These are phyloP conservation scores for Crioceris asparagi DNA, from an alignment of 2,888 invertebrate genomes.

Conservation along the genomic window DNA sequence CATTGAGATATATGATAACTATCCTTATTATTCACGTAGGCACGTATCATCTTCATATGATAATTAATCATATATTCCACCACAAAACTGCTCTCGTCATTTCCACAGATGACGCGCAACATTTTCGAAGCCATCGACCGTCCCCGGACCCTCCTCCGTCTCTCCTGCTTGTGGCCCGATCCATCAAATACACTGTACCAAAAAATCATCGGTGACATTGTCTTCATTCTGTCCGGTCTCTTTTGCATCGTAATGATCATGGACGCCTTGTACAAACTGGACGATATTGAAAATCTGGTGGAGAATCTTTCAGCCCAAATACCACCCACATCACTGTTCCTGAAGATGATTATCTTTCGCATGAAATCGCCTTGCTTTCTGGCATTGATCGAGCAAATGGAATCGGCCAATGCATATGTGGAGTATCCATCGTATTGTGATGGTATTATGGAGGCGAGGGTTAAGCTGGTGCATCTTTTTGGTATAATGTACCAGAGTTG, in stretches of 20 bases:
- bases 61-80: no score
- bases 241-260: slow-evolving; percentile 2
- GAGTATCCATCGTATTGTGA: no score
- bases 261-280: slow-evolving; percentile 4
- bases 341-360: slow-evolving; percentile 7
- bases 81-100: no score
- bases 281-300: slow-evolving; percentile 4
- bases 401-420: no score
- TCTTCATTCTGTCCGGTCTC: neutral
- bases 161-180: slow-evolving; percentile 9
- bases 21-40: no score
- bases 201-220: neutral
- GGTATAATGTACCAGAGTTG: no score
- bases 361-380: neutral
- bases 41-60: no score
- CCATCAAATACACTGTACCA: neutral
- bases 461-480: no score
- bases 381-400: slow-evolving; percentile 1
- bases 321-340: slow-evolving; percentile 6
- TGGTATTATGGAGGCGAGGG: no score
- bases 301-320: slow-evolving; percentile 6
- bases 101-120: neutral
- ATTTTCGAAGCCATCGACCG: slow-evolving; percentile 5
- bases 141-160: neutral
- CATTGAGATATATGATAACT: no score